Evolutionary conservation across 2,888 invertebrate species (phyloP).

Genomic region (Ferrisia virgata): DNA sequence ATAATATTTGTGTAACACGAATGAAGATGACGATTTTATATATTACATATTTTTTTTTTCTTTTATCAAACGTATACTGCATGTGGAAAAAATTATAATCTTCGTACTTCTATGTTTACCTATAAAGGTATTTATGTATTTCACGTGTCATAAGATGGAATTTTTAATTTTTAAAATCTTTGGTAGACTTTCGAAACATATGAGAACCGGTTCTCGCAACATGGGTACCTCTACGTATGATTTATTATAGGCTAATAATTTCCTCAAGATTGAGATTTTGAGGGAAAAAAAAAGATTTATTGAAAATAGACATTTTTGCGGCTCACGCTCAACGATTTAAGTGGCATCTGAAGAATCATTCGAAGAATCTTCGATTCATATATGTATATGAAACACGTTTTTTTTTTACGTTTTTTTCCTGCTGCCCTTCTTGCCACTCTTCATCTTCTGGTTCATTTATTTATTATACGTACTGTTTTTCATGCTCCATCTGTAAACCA

Average conservation of each 20-base stretch:
- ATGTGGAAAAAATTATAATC: background rate
- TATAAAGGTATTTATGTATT: too few species aligned
- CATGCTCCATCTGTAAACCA: slow-evolving; percentile 40
- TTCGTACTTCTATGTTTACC: too few species aligned
- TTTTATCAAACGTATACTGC: background rate
- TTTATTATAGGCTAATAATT: background rate
- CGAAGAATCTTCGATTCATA: background rate
- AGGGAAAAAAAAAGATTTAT: background rate
- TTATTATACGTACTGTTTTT: slow-evolving; percentile 43
- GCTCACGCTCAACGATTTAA: background rate
- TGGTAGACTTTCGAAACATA: background rate
- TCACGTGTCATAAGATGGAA: background rate
- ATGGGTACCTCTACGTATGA: background rate
- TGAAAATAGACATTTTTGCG: background rate
- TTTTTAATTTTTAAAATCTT: background rate
- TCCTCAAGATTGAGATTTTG: background rate
- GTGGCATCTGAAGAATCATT: background rate
- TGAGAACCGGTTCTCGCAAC: background rate
- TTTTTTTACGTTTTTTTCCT: background rate
- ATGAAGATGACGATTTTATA: background rate
- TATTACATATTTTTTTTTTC: background rate
- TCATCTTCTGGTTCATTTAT: background rate
- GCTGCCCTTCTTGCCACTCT: background rate
- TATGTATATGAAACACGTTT: background rate
- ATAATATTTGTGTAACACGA: background rate